Percentiles rank a stretch among this genome's conserved stretches.
phyloP scores from a whole-genome alignment of 1,140 invertebrate genomes.

The Ylistrum balloti region DNA sequence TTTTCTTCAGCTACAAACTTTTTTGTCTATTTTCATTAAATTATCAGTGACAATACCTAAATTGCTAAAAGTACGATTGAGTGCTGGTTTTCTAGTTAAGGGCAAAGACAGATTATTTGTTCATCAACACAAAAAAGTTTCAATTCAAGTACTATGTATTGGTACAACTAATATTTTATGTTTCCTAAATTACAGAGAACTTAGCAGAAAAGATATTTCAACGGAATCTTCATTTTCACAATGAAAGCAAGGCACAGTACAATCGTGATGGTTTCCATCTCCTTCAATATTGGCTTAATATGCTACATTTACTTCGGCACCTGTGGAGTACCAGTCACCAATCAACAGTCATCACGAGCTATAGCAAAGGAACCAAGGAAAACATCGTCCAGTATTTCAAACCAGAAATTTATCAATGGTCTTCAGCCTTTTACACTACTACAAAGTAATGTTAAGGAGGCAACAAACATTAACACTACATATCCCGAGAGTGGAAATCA shows the following conservation, averaged over 20 bases:
- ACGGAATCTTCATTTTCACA: neutral
- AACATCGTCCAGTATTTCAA: neutral
- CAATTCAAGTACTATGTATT: too few species aligned
- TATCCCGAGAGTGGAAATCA: neutral
- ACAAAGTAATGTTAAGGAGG: neutral
- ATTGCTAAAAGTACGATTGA: too few species aligned
- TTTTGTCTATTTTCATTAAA: too few species aligned
- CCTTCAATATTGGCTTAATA: neutral
- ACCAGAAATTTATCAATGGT: neutral
- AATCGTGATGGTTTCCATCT: neutral
- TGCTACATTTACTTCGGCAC: neutral
- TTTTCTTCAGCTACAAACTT: too few species aligned
- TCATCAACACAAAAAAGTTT: too few species aligned
- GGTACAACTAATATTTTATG: too few species aligned
- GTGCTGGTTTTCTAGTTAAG: too few species aligned
- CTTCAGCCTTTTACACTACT: neutral
- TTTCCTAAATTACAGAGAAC: too few species aligned
- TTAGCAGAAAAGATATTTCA: neutral
- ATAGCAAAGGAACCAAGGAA: neutral
- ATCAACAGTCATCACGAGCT: neutral
- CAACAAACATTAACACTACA: neutral
- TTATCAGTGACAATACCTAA: too few species aligned
- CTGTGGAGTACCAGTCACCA: neutral
- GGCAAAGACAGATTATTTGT: too few species aligned
- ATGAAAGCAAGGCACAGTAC: neutral